phyloP scores from a whole-genome alignment of 2,888 invertebrate species.

The Drosophila pseudotakahashii region DNA sequence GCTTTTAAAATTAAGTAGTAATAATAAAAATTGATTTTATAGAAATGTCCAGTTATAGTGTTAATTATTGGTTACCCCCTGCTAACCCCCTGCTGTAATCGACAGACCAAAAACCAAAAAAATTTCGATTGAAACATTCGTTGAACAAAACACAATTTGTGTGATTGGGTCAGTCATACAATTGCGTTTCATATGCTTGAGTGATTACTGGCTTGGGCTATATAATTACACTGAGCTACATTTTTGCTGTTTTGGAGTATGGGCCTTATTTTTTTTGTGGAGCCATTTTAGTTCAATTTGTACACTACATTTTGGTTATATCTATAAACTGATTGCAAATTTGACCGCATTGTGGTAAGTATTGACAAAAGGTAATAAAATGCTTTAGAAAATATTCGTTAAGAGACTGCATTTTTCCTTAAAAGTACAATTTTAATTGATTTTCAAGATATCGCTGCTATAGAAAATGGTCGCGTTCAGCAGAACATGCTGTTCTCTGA shows the following conservation, averaged over 20 bases:
- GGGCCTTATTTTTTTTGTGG: no score
- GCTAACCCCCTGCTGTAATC: constrained; percentile 2
- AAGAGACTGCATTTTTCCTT: not conserved
- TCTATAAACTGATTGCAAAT: no score
- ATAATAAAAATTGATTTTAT: no score
- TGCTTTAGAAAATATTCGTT: no score
- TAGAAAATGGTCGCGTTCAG: no score
- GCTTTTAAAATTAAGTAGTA: no score
- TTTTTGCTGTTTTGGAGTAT: not conserved
- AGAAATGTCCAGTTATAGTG: not conserved
- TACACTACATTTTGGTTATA: no score
- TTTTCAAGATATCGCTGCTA: not conserved
- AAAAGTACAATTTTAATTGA: not conserved
- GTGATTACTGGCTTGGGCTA: constrained; percentile 18
- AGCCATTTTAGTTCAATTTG: no score
- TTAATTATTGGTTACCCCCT: not conserved
- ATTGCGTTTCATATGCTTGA: constrained; percentile 27
- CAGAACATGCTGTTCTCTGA: no score
- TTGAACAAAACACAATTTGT: constrained; percentile 8
- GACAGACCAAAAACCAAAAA: not conserved
- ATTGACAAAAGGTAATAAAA: no score
- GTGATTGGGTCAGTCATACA: constrained; percentile 29
- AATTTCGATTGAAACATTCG: constrained; percentile 10
- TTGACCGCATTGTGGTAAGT: no score
- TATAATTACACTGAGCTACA: constrained; percentile 25